phyloP scores from a whole-genome alignment of 2,113 vertebrate species.

The Melanocharis versteri region DNA sequence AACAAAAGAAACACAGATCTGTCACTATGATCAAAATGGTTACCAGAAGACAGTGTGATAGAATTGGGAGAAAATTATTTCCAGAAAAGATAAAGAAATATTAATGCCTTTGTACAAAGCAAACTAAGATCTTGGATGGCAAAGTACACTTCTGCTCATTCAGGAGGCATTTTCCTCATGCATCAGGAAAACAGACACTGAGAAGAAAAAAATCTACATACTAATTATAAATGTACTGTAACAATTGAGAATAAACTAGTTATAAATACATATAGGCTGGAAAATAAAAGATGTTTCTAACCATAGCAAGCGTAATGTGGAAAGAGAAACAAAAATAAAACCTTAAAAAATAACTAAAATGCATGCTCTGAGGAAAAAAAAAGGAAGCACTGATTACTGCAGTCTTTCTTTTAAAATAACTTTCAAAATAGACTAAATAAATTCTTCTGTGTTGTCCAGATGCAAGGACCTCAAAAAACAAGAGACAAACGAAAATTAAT shows the following conservation, averaged over 20 bases:
- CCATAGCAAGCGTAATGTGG: background rate
- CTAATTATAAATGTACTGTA: background rate
- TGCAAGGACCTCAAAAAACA: background rate
- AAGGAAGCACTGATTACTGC: background rate
- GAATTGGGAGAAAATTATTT: background rate
- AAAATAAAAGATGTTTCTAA: background rate
- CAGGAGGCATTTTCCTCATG: background rate
- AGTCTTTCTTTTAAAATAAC: background rate
- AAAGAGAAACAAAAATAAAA: background rate
- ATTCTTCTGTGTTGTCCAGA: background rate
- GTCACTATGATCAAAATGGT: background rate
- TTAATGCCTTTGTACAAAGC: background rate
- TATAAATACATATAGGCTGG: background rate
- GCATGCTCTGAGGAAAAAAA: background rate
- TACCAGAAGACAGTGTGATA: background rate
- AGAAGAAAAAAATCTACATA: background rate
- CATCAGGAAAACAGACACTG: background rate
- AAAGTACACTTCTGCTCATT: background rate
- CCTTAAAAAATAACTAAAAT: background rate
- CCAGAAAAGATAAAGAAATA: background rate
- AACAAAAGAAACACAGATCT: background rate
- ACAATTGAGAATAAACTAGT: background rate
- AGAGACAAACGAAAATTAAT: background rate
- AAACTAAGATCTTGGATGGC: background rate
- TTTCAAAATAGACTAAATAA: background rate